Evolutionary conservation across 2,797 vertebrate species (phyloP).

Genomic region (Geotrypetes seraphini): DNA sequence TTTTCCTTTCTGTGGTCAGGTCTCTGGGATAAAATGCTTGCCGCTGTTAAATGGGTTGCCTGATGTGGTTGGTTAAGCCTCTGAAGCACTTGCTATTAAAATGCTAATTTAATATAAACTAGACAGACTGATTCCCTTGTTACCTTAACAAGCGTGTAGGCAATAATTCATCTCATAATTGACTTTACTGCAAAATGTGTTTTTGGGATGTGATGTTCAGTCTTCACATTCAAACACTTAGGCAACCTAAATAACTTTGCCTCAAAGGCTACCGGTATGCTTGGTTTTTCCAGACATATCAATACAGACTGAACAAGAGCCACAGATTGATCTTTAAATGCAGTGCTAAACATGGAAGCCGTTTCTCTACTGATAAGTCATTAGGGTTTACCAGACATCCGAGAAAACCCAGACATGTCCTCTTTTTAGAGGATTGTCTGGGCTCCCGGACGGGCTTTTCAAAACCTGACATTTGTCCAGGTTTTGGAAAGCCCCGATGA

Average conservation of each 20-base stretch:
- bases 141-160: not conserved
- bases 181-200: not conserved
- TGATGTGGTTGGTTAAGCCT: constrained; percentile 19
- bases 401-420: too few relatives aligned
- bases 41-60: constrained; percentile 45
- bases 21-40: constrained; percentile 56
- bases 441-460: too few relatives aligned
- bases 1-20: constrained; percentile 51
- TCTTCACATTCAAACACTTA: not conserved
- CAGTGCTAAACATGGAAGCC: not conserved
- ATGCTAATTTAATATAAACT: not conserved
- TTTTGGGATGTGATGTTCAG: not conserved
- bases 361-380: too few relatives aligned
- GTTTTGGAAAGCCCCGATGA: too few relatives aligned
- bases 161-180: constrained; percentile 8
- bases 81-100: constrained; percentile 8
- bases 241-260: not conserved
- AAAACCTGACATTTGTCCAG: too few relatives aligned
- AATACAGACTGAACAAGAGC: not conserved
- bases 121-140: constrained; percentile 7
- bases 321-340: fast-evolving
- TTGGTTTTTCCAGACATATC: not conserved
- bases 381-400: too few relatives aligned
- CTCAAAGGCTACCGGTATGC: not conserved
- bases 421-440: too few relatives aligned